phyloP scores from a whole-genome alignment of 2,888 invertebrate genomes.

The Papilio gigon region DNA sequence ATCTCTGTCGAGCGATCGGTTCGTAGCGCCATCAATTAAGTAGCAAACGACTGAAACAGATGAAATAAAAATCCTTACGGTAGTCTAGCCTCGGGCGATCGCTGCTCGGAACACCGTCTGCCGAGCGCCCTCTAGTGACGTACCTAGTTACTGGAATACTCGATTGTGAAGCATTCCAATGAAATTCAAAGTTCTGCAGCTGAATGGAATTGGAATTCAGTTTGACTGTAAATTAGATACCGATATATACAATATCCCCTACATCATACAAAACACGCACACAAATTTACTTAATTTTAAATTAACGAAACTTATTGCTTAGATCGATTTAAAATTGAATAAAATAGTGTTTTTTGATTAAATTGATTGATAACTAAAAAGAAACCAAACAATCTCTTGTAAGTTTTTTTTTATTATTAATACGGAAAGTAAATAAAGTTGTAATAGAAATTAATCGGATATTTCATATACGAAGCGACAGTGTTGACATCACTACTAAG shows the following conservation, averaged over 20 bases:
- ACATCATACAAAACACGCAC: background rate
- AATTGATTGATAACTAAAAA: too few relatives aligned
- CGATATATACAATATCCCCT: background rate
- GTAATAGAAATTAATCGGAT: background rate
- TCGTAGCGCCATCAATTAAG: slow-evolving; percentile 58
- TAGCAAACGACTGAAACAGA: slow-evolving; percentile 58
- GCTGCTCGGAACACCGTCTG: slow-evolving; percentile 56
- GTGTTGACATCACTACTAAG: slow-evolving; percentile 27
- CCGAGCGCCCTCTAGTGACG: slow-evolving; percentile 43
- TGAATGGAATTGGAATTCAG: slow-evolving; percentile 7
- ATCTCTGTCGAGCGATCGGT: slow-evolving; percentile 46
- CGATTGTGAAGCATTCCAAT: slow-evolving; percentile 22
- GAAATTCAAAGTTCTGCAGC: slow-evolving; percentile 19
- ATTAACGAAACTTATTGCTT: too few relatives aligned
- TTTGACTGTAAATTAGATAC: slow-evolving; percentile 12
- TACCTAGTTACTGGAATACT: background rate
- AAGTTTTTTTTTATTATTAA: too few relatives aligned
- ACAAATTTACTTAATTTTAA: background rate
- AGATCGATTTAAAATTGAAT: too few relatives aligned
- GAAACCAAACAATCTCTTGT: too few relatives aligned
- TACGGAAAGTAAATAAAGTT: too few relatives aligned
- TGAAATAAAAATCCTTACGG: slow-evolving; percentile 55
- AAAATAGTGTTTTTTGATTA: too few relatives aligned
- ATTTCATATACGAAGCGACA: background rate
- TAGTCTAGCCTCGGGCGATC: slow-evolving; percentile 57